Conservation (phyloP, 2,888 invertebrate genomes). For the Apotomis capreana region DNA sequence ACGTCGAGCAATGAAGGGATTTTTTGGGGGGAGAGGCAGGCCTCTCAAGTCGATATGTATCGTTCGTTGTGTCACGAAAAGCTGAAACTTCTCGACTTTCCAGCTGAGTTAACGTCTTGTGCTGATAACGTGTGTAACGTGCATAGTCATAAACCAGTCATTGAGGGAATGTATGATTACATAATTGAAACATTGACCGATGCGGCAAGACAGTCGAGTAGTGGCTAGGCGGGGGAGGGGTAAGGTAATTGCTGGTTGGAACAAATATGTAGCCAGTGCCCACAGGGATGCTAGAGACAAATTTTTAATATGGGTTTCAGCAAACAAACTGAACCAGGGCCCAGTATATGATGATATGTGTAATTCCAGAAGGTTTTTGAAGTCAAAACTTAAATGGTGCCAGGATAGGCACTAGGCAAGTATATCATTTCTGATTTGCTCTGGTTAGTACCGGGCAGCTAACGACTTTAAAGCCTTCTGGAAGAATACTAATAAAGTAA, state of each 20-base stretch:
- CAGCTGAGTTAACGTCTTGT: background rate
- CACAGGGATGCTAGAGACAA: slow-evolving; percentile 18
- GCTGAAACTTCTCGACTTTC: slow-evolving; percentile 1
- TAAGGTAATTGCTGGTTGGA: slow-evolving; percentile 8
- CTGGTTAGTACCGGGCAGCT: no score
- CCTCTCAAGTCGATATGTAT: no score
- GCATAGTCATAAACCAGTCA: no score
- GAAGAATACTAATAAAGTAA: no score
- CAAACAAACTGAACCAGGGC: background rate
- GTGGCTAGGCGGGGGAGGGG: background rate
- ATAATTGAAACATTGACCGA: slow-evolving; percentile 5
- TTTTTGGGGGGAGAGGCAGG: no score
- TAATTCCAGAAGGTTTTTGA: slow-evolving; percentile 5
- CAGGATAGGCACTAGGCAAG: no score
- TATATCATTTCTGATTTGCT: no score
- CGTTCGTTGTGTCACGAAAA: no score
- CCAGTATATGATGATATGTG: slow-evolving; percentile 9
- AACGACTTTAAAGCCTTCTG: no score
- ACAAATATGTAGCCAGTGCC: slow-evolving; percentile 10
- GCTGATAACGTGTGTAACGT: slow-evolving; percentile 15
- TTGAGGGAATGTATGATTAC: slow-evolving; percentile 24
- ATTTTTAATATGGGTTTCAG: background rate
- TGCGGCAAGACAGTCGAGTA: background rate
- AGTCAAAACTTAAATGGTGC: no score
- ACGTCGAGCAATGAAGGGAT: no score